Percentiles rank a stretch among this genome's conserved stretches.
Evolutionary conservation across 2,888 invertebrate species (phyloP).

Genomic region (Plutella xylostella): DNA sequence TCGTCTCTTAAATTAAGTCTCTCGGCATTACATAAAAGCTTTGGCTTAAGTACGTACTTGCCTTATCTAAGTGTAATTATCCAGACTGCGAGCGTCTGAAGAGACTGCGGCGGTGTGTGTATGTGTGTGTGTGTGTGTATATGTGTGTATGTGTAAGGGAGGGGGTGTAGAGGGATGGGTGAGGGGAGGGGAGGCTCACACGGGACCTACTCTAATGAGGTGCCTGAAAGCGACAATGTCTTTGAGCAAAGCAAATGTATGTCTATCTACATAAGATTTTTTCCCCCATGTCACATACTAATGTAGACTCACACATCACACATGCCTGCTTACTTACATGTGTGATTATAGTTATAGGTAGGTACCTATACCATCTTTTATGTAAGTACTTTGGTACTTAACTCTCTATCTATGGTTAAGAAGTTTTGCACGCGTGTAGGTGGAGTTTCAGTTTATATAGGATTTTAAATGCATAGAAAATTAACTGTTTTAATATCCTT

Average conservation of each 20-base stretch:
- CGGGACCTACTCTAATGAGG: slow-evolving; percentile 70
- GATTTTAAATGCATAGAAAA: too few species aligned
- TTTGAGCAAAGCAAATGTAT: slow-evolving; percentile 68
- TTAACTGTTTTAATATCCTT: too few species aligned
- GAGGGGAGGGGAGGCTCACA: slow-evolving; percentile 48
- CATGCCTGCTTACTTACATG: too few species aligned
- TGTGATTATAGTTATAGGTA: too few species aligned
- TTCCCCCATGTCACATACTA: too few species aligned
- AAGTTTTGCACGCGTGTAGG: too few species aligned
- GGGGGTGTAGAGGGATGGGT: slow-evolving; percentile 22
- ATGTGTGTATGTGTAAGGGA: slow-evolving; percentile 16
- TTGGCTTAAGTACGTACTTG: not conserved
- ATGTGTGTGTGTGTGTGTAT: slow-evolving; percentile 28
- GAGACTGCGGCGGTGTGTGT: slow-evolving; percentile 46
- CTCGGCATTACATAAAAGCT: not conserved
- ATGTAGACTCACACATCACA: too few species aligned
- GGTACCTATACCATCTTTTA: too few species aligned
- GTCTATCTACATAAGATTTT: slow-evolving; percentile 45
- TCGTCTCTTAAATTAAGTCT: not conserved
- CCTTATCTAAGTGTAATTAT: slow-evolving; percentile 61
- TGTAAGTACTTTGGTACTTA: too few species aligned
- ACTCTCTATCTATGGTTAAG: too few species aligned
- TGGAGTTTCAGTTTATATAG: too few species aligned
- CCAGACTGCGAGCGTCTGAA: slow-evolving; percentile 62
- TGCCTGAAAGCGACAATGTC: slow-evolving; percentile 71